Evolutionary conservation across 2,113 vertebrate genomes (phyloP).

Genomic region (Spea bombifrons): DNA sequence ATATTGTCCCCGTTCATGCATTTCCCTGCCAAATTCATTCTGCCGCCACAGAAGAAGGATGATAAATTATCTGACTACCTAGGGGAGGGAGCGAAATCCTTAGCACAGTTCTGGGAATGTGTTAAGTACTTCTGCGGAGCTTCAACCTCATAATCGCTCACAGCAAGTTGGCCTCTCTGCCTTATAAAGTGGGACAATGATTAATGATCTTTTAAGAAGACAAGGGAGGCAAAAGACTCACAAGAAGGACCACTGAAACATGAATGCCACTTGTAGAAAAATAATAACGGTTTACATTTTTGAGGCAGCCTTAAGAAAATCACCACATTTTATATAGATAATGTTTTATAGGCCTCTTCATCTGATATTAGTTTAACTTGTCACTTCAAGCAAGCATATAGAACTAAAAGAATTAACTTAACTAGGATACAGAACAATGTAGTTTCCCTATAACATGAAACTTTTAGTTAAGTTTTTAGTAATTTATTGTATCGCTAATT

Average conservation of each 20-base stretch:
- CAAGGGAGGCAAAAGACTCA: conserved; percentile 78
- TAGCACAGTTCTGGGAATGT: conserved; percentile 85
- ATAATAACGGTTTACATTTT: conserved; percentile 73
- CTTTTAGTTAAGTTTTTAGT: no score
- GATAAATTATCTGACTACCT: conserved; percentile 86
- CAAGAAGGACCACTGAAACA: conserved; percentile 74
- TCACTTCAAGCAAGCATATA: neutral
- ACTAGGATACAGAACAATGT: no score
- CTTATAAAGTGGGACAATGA: conserved; percentile 94
- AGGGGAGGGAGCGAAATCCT: conserved; percentile 75
- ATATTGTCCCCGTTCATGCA: conserved; percentile 70
- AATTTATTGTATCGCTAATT: no score
- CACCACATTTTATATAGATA: conserved; percentile 60
- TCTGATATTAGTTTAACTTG: neutral
- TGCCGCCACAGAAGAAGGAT: conserved; percentile 78
- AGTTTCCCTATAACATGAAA: no score
- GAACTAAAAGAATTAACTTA: no score
- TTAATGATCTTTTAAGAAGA: conserved; percentile 96
- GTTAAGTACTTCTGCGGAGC: conserved; percentile 88
- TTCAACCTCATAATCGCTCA: conserved; percentile 80
- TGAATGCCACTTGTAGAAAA: conserved; percentile 69
- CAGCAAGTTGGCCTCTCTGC: conserved; percentile 80
- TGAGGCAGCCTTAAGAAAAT: conserved; percentile 63
- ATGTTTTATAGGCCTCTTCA: neutral
- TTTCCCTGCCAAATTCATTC: conserved; percentile 76